These are phyloP conservation scores for Holacanthus passer DNA, from an alignment of 2,113 vertebrate species.

Conservation along the genomic window DNA sequence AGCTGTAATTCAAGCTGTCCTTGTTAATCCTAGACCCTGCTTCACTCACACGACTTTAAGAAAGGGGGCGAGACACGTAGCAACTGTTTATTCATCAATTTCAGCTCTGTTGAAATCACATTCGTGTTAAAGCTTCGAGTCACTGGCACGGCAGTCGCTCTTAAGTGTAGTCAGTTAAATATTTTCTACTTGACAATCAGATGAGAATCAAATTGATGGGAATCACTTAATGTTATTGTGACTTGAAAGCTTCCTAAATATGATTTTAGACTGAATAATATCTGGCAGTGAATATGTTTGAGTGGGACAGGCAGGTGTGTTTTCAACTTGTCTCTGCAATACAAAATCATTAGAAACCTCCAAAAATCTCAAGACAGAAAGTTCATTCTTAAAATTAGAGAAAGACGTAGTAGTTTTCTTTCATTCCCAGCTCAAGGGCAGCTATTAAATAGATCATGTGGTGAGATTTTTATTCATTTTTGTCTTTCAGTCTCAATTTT, in stretches of 20 bases:
- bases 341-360: background rate
- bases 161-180: background rate
- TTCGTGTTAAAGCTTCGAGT: background rate
- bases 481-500: background rate
- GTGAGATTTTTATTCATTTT: too few species aligned
- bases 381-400: background rate
- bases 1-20: conserved; percentile 84
- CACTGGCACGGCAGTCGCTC: background rate
- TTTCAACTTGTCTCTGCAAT: background rate
- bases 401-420: background rate
- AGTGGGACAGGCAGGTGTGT: background rate
- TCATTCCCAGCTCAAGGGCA: background rate
- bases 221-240: background rate
- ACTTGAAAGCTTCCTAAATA: background rate
- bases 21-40: conserved; percentile 76
- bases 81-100: conserved; percentile 57
- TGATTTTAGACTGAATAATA: background rate
- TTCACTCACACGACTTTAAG: conserved; percentile 62
- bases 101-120: conserved; percentile 9
- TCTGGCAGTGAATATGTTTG: too few species aligned
- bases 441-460: background rate
- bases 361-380: background rate
- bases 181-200: background rate
- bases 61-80: conserved; percentile 35
- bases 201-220: background rate